Conservation (phyloP, 2,797 vertebrate genomes). For the Hyperoplus immaculatus region DNA sequence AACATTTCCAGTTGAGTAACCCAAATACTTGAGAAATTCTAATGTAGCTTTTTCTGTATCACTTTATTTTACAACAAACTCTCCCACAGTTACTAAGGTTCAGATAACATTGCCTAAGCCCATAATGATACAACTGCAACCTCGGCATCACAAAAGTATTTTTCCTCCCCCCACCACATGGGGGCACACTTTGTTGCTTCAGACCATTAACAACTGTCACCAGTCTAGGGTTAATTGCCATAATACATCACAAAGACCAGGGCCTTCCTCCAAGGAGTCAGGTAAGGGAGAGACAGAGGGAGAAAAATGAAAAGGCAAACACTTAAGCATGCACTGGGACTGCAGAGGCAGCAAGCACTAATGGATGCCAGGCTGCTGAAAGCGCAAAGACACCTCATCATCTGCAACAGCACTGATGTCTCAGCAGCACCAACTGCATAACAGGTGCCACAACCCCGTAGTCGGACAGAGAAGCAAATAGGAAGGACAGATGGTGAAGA, state of each 20-base stretch:
- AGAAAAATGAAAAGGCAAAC: conserved; percentile 68
- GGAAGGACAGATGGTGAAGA: conserved; percentile 48
- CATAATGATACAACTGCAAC: neutral
- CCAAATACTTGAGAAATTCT: neutral
- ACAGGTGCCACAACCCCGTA: conserved; percentile 58
- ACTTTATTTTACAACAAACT: neutral
- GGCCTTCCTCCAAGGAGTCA: conserved; percentile 29
- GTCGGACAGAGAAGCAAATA: conserved; percentile 40
- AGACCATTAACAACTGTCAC: conserved; percentile 51
- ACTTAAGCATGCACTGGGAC: conserved; percentile 54
- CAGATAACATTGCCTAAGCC: neutral
- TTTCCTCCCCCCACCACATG: conserved; percentile 32
- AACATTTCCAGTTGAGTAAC: neutral
- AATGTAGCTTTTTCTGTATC: neutral
- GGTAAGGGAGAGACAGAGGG: conserved; percentile 25
- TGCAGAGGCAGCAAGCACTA: conserved; percentile 64
- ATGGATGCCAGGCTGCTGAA: conserved; percentile 65
- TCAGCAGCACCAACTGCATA: conserved; percentile 50
- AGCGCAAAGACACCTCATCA: conserved; percentile 64
- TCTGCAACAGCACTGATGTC: conserved; percentile 27
- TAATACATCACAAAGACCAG: conserved; percentile 59
- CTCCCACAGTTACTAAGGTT: neutral
- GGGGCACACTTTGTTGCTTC: conserved; percentile 43
- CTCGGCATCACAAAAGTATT: neutral
- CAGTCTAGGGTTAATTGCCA: conserved; percentile 52